phyloP scores from a whole-genome alignment of 35 echinoderm and acorn worm genomes.

The Ophiothrix spiculata region DNA sequence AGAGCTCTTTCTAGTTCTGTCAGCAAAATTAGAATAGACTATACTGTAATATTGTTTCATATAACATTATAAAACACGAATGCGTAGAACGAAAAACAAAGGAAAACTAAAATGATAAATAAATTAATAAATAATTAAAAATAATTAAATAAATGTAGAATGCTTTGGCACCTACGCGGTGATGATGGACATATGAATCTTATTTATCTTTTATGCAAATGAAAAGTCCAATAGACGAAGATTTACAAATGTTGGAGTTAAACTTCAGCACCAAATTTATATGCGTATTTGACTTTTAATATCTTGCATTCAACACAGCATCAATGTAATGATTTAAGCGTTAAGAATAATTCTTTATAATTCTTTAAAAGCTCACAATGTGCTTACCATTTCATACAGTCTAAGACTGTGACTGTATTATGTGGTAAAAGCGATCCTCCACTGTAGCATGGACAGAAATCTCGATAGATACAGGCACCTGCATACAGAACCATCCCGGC shows the following conservation, averaged over 20 bases:
- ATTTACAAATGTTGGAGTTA: not conserved
- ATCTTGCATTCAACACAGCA: too few relatives aligned
- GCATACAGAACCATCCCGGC: constrained; percentile 33
- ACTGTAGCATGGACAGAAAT: constrained; percentile 34
- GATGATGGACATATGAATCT: not conserved
- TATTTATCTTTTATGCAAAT: constrained; percentile 1
- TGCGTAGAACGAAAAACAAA: not conserved
- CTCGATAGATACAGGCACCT: constrained; percentile 21
- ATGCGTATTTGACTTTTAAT: too few relatives aligned
- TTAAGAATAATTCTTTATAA: not conserved
- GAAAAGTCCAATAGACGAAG: not conserved
- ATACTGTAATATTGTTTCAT: not conserved
- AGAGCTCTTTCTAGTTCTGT: too few relatives aligned
- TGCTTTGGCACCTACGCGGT: not conserved
- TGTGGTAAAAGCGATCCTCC: not conserved
- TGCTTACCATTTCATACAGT: constrained; percentile 26
- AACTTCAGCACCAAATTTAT: not conserved
- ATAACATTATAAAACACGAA: not conserved
- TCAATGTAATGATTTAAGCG: not conserved
- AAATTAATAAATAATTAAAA: not conserved
- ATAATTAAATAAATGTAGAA: not conserved
- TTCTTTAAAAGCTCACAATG: not conserved
- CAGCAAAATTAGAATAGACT: not conserved
- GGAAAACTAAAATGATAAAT: not conserved
- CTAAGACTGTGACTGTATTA: not conserved